Percentiles rank a stretch among this genome's conserved stretches.
These are phyloP conservation scores for Passerina amoena DNA, from an alignment of 2,113 vertebrate species.

Conservation along the genomic window DNA sequence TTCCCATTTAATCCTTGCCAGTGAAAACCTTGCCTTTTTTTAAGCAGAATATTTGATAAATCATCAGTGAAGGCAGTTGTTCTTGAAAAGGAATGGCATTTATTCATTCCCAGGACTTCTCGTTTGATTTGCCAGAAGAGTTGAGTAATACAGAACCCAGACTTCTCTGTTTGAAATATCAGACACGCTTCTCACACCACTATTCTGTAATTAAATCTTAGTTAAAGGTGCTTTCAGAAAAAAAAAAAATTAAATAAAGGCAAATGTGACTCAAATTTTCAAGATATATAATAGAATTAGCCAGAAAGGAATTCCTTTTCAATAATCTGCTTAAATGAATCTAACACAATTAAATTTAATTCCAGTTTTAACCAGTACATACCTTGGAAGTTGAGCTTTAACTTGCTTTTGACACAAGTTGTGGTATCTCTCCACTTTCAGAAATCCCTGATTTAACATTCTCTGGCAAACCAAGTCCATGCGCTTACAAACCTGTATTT, in stretches of 20 bases:
- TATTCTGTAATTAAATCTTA: not conserved
- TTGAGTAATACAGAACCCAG: not conserved
- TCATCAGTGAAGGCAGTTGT: not conserved
- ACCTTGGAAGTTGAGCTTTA: constrained; percentile 98
- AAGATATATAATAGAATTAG: not conserved
- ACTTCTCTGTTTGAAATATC: not conserved
- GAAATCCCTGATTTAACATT: constrained; percentile 97
- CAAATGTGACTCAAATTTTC: not conserved
- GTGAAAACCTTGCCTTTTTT: not conserved
- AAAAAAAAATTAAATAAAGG: not conserved
- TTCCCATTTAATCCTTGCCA: not conserved
- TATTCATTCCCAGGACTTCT: not conserved
- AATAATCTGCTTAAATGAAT: not conserved
- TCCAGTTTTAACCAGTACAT: constrained; percentile 14
- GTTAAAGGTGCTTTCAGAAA: not conserved
- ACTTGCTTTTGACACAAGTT: constrained; percentile 98
- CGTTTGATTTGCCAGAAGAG: not conserved
- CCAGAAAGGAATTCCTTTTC: not conserved
- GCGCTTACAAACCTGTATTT: constrained; percentile 91
- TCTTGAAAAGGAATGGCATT: constrained; percentile 8
- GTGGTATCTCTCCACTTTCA: constrained; percentile 96
- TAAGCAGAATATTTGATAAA: not conserved
- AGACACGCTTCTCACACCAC: not conserved
- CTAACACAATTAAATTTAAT: not conserved
- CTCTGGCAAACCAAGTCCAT: constrained; percentile 98